Base-by-base conservation (phyloP, 1,140 invertebrate species). In the Philaenus spumarius region DNA sequence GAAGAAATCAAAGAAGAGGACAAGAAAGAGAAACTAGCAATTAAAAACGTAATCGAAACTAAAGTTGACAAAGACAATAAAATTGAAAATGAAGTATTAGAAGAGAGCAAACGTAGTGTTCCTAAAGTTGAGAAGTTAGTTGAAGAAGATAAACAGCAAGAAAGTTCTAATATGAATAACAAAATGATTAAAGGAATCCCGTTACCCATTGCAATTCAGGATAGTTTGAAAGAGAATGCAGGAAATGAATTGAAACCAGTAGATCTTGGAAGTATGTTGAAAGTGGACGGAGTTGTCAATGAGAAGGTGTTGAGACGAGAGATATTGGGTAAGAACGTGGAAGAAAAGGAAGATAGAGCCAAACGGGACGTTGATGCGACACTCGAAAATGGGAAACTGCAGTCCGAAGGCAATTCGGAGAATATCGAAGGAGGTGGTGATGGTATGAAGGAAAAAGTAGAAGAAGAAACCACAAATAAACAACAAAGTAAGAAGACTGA, bases 11-110 rank as follows among this genome's bases (percentile, higher is more conserved):
- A 69, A 72, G 55, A 56, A 59, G 14, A 65, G 59, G 23, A 66
- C 67, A 11, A 70, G 60, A 5, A 46, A 37, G 5, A 48, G 15
- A 52, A 26, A 12, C 20, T 30, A 0, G 17, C 22, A 17, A 19
- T 37, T 48, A 66, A 30, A 30, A 30, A 54, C 34, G 71, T 76
- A 64, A 74, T 71, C 1, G 74, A 77, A n/a, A n/a, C n/a, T n/a
- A n/a, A n/a, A 60, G 75, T 23, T 15, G 23, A 40, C 23, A 34
- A 37, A 51, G n/a, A 58, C 26, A 42, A 19, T 35, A 40, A 46
- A 17, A 35, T 20, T 12, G 24, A 30, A 17, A 35, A 42, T 24
- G 26, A 11, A 11, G 30, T 23, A 35, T 1, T 34, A 46, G 14
- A 19, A 22, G 17, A 47, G 40, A 35, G 2, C 14, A 35, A 47